Conservation (phyloP, 1,140 invertebrate genomes). For the Drosophila mojavensis region DNA sequence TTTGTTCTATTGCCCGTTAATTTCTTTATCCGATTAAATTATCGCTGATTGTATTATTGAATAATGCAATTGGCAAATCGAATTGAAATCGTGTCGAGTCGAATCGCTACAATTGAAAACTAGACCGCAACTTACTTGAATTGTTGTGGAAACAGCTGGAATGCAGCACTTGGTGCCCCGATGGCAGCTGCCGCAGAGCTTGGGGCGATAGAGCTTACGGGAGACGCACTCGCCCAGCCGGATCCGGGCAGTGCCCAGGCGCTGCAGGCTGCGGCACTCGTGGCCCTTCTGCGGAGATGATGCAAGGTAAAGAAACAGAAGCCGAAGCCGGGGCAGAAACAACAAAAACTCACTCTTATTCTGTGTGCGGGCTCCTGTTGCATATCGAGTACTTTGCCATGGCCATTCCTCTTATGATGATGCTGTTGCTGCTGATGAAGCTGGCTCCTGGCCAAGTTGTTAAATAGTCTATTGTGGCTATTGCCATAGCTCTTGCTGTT, state of each 20-base stretch:
- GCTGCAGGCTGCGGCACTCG: conserved; percentile 87
- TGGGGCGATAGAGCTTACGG: conserved; percentile 86
- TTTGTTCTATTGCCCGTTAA: neutral
- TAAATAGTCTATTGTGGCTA: conserved; percentile 42
- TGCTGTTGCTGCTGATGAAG: conserved; percentile 45
- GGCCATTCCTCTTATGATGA: conserved; percentile 22
- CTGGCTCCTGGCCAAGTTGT: conserved; percentile 40
- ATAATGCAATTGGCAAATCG: conserved; percentile 33
- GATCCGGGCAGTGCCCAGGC: conserved; percentile 85
- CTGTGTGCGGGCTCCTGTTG: conserved; percentile 68
- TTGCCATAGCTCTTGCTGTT: too few species aligned
- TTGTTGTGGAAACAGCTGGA: conserved; percentile 86
- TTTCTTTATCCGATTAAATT: conserved; percentile 11
- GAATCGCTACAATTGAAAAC: neutral
- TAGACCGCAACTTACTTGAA: conserved; percentile 84
- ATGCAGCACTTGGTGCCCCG: conserved; percentile 85
- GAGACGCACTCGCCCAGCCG: conserved; percentile 87
- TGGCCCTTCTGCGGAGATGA: conserved; percentile 86
- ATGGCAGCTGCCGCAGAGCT: conserved; percentile 87
- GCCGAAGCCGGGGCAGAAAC: neutral
- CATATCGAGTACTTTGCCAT: conserved; percentile 17
- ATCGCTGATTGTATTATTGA: conserved; percentile 48
- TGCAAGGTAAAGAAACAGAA: conserved; percentile 43
- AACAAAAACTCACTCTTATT: conserved; percentile 75
- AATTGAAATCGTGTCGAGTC: too few species aligned